These are phyloP conservation scores for Microtus ochrogaster DNA, from an alignment of 2,113 vertebrate species.

Conservation along the genomic window DNA sequence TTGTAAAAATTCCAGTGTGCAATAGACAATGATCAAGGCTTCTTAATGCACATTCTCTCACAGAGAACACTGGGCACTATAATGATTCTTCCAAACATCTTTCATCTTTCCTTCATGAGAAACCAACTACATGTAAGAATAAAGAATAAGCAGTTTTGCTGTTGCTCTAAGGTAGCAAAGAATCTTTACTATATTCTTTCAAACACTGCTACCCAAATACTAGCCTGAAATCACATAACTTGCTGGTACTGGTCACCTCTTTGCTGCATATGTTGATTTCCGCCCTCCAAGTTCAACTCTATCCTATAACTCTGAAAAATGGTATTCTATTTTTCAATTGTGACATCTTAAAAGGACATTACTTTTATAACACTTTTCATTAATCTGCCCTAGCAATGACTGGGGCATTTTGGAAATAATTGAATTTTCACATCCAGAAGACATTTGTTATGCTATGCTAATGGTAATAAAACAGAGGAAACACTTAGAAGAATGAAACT, in stretches of 20 bases:
- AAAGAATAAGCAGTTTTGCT: neutral
- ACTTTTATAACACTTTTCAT: constrained; percentile 83
- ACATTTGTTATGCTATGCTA: constrained; percentile 85
- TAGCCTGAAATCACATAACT: neutral
- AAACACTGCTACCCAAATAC: neutral
- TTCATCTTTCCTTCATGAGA: neutral
- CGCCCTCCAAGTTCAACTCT: constrained; percentile 54
- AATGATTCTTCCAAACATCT: neutral
- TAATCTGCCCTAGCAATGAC: constrained; percentile 85
- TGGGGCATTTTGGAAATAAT: constrained; percentile 81
- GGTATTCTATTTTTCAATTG: constrained; percentile 72
- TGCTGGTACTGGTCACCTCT: neutral
- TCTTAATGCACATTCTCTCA: constrained; percentile 5
- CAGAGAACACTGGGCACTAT: neutral
- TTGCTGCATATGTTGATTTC: neutral
- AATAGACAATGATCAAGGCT: constrained; percentile 35
- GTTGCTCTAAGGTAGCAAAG: neutral
- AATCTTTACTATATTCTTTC: neutral
- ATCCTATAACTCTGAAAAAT: constrained; percentile 70
- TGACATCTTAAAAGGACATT: constrained; percentile 80
- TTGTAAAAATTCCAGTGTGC: neutral
- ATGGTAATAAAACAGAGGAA: constrained; percentile 82
- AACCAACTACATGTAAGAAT: constrained; percentile 1
- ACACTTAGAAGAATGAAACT: constrained; percentile 73
- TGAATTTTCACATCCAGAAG: constrained; percentile 87